A percentile compares a stretch with the other conserved stretches of the same genome.
phyloP scores from a whole-genome alignment of 2,113 vertebrate species.

The Apodemus speciosus region DNA sequence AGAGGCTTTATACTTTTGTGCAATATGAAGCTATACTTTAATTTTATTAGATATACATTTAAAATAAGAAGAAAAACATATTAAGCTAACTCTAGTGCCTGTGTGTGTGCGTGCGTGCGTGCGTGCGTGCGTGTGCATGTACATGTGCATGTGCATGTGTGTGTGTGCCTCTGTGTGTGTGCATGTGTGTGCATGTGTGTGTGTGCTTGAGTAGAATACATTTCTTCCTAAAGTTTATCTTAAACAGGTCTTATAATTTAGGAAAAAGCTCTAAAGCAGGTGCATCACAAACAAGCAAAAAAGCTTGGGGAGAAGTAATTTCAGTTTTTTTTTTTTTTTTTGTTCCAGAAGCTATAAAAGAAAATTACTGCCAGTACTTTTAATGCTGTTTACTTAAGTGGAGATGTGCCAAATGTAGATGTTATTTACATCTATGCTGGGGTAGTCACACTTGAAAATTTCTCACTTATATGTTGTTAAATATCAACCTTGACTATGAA shows the following conservation, averaged over 20 bases:
- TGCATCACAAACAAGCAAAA: conserved; percentile 44
- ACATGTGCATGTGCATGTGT: background rate
- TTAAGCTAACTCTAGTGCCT: conserved; percentile 16
- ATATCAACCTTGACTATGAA: background rate
- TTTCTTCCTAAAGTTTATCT: conserved; percentile 47
- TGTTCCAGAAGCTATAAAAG: conserved; percentile 60
- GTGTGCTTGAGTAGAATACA: background rate
- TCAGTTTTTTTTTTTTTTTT: conserved; percentile 66
- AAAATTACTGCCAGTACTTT: conserved; percentile 50
- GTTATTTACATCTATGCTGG: background rate
- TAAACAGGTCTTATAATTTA: conserved; percentile 14
- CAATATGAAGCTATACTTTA: conserved; percentile 6
- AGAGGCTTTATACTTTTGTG: background rate
- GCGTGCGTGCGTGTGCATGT: background rate
- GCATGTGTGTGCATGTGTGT: background rate
- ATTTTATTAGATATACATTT: conserved; percentile 41
- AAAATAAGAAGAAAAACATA: conserved; percentile 26
- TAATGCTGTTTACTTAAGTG: background rate
- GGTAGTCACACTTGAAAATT: conserved; percentile 33
- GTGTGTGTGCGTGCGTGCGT: background rate
- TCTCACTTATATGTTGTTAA: conserved; percentile 51
- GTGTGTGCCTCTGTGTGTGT: too few species aligned
- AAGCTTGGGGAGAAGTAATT: conserved; percentile 68
- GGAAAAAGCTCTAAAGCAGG: background rate
- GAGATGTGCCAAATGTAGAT: background rate